phyloP scores from a whole-genome alignment of 2,888 invertebrate species.

The Zhengitettix transpicula region DNA sequence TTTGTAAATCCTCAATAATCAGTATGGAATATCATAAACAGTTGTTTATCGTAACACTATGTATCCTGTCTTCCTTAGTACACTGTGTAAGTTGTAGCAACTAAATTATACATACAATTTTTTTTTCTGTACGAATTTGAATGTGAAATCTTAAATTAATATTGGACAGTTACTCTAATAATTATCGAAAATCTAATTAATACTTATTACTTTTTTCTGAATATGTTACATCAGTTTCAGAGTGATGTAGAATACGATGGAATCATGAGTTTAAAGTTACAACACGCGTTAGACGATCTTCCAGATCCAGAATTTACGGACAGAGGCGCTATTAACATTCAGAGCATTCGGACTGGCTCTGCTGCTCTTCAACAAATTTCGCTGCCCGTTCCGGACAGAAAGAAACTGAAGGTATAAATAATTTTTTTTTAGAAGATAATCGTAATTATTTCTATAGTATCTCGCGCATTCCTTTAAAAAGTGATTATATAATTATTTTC shows the following conservation, averaged over 20 bases:
- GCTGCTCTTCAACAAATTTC: constrained; percentile 43
- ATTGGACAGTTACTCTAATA: no score
- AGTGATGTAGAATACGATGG: constrained; percentile 48
- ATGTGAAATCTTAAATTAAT: no score
- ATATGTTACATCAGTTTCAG: not conserved
- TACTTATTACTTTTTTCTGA: no score
- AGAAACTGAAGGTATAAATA: constrained; percentile 34
- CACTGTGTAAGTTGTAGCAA: no score
- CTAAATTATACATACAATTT: no score
- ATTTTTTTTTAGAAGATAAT: not conserved
- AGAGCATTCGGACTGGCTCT: constrained; percentile 49
- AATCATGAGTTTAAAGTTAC: constrained; percentile 50
- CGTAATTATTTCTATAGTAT: constrained; percentile 1
- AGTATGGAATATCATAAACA: no score
- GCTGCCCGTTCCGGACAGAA: constrained; percentile 35
- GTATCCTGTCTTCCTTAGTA: no score
- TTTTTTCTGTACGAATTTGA: no score
- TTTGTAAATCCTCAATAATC: no score
- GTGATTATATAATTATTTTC: constrained; percentile 3
- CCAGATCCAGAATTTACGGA: constrained; percentile 37
- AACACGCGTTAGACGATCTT: constrained; percentile 44
- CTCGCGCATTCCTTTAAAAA: not conserved
- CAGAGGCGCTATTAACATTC: constrained; percentile 52
- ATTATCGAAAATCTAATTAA: no score
- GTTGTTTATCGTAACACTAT: no score